These are phyloP conservation scores for Scaptomyza montana DNA, from an alignment of 1,140 invertebrate species.

Conservation along the genomic window DNA sequence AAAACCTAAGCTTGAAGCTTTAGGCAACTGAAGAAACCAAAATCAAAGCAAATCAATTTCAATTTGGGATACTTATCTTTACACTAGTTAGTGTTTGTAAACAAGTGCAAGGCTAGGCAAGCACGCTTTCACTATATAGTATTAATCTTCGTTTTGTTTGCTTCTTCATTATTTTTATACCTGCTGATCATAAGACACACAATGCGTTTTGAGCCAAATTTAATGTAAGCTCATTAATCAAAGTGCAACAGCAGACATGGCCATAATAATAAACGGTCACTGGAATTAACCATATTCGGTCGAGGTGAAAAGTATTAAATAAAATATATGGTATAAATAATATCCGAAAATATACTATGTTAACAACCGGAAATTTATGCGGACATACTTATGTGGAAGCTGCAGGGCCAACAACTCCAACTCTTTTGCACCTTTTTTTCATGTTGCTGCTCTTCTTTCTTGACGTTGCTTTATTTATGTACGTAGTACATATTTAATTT, in stretches of 20 bases:
- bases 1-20: slow-evolving; percentile 26
- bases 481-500: slow-evolving; percentile 62
- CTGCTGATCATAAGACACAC: neutral
- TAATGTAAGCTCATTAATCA: slow-evolving; percentile 35
- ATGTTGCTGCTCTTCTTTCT: slow-evolving; percentile 1
- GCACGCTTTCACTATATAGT: neutral
- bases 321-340: neutral
- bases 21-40: slow-evolving; percentile 13
- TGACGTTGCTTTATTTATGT: slow-evolving; percentile 31
- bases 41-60: slow-evolving; percentile 1
- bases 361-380: slow-evolving; percentile 47
- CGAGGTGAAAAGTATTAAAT: slow-evolving; percentile 39
- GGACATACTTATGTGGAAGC: slow-evolving; percentile 53
- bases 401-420: slow-evolving; percentile 63
- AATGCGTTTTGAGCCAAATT: slow-evolving; percentile 24
- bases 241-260: slow-evolving; percentile 15
- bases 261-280: slow-evolving; percentile 24
- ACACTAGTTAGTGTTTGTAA: neutral
- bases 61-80: neutral
- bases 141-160: neutral
- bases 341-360: slow-evolving; percentile 14
- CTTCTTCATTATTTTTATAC: slow-evolving; percentile 1
- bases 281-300: slow-evolving; percentile 44
- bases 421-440: slow-evolving; percentile 42
- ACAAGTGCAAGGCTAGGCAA: neutral